These are phyloP conservation scores for Bufo gargarizans DNA, from an alignment of 2,113 vertebrate species.

Conservation along the genomic window DNA sequence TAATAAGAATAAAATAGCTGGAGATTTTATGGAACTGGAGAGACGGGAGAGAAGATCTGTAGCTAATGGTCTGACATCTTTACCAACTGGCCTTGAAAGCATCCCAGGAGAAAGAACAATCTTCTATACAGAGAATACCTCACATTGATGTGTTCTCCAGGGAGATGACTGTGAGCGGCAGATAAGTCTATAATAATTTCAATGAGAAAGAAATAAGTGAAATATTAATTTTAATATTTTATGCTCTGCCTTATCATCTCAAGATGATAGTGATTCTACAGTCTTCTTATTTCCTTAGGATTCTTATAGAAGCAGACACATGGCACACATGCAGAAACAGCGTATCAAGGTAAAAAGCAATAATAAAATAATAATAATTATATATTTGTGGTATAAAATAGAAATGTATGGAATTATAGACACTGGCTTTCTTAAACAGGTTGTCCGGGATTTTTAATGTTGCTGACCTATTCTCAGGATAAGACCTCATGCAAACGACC, in stretches of 20 bases:
- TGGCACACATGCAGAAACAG: background rate
- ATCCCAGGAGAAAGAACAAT: background rate
- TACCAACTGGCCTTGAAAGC: background rate
- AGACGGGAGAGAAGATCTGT: background rate
- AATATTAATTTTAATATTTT: conserved; percentile 28
- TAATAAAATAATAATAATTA: background rate
- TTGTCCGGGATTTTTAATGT: too few species aligned
- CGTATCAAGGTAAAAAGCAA: background rate
- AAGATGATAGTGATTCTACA: background rate
- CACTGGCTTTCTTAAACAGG: too few species aligned
- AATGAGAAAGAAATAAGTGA: conserved; percentile 17
- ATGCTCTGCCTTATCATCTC: background rate
- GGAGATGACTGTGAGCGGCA: conserved; percentile 21
- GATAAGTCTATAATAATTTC: conserved; percentile 22
- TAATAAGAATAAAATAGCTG: background rate
- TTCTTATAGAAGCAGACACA: background rate
- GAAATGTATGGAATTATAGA: too few species aligned
- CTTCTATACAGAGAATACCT: conserved; percentile 5
- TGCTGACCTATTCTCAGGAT: too few species aligned
- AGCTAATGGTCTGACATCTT: background rate
- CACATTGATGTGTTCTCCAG: background rate
- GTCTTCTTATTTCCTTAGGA: background rate
- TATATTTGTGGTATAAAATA: background rate
- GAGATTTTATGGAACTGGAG: background rate
- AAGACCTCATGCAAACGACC: too few species aligned